These are phyloP conservation scores for Chloropsis hardwickii DNA, from an alignment of 2,113 vertebrate species.

Conservation along the genomic window DNA sequence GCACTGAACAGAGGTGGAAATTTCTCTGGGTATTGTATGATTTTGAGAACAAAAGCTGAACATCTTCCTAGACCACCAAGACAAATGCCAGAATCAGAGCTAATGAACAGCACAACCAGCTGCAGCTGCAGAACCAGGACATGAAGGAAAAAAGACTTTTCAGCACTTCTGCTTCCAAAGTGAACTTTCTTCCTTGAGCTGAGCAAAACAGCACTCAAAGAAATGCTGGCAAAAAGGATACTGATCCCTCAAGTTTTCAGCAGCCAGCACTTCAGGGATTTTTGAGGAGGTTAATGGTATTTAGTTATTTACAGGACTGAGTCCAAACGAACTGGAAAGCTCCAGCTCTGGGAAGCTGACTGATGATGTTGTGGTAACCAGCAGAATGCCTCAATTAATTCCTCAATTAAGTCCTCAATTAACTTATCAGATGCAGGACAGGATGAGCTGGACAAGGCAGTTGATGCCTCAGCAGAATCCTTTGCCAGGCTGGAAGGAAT, in stretches of 20 bases:
- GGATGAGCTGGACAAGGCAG: conserved; percentile 31
- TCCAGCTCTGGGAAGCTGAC: neutral
- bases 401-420: conserved; percentile 47
- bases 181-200: neutral
- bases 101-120: neutral
- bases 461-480: conserved; percentile 57
- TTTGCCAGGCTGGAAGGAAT: conserved; percentile 41
- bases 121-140: neutral
- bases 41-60: conserved; percentile 23
- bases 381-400: conserved; percentile 38
- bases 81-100: neutral
- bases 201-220: neutral
- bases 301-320: neutral
- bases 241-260: neutral
- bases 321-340: neutral
- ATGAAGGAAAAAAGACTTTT: neutral
- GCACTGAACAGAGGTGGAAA: neutral
- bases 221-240: neutral
- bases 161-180: conserved; percentile 19
- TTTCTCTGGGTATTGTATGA: neutral
- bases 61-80: neutral
- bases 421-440: conserved; percentile 51
- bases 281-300: neutral
- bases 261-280: neutral
- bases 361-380: conserved; percentile 14